phyloP scores from a whole-genome alignment of 2,797 vertebrate genomes.

The Aldrovandia affinis region DNA sequence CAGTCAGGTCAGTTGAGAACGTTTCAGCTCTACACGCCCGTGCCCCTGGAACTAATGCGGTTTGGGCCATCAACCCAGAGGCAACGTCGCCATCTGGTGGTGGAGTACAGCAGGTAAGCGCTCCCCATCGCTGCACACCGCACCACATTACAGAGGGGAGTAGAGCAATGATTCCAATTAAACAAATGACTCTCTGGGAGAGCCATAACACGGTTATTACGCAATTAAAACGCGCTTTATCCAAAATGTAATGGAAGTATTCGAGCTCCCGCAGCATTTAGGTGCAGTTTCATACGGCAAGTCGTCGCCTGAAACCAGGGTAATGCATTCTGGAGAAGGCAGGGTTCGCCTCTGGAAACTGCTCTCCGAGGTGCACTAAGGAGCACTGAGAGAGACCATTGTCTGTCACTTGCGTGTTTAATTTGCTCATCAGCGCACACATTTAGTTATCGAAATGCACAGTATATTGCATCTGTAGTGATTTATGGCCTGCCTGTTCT shows the following conservation, averaged over 20 bases:
- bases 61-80: not conserved
- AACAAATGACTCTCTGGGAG: not conserved
- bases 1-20: not conserved
- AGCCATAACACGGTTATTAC: not conserved
- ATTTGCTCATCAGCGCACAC: too few species aligned
- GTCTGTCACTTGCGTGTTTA: too few species aligned
- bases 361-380: too few species aligned
- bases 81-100: conserved; percentile 66
- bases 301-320: not conserved
- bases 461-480: too few species aligned
- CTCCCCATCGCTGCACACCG: not conserved
- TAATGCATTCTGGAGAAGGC: not conserved
- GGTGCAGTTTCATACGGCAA: too few species aligned
- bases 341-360: not conserved
- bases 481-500: too few species aligned
- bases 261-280: not conserved
- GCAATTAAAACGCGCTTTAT: not conserved
- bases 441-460: too few species aligned
- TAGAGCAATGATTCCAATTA: not conserved
- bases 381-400: too few species aligned
- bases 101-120: not conserved
- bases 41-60: not conserved
- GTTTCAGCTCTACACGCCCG: not conserved
- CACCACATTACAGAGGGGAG: not conserved
- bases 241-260: not conserved